Base-by-base conservation (phyloP, 1,140 invertebrate species). In the Protaetia brevitarsis region DNA sequence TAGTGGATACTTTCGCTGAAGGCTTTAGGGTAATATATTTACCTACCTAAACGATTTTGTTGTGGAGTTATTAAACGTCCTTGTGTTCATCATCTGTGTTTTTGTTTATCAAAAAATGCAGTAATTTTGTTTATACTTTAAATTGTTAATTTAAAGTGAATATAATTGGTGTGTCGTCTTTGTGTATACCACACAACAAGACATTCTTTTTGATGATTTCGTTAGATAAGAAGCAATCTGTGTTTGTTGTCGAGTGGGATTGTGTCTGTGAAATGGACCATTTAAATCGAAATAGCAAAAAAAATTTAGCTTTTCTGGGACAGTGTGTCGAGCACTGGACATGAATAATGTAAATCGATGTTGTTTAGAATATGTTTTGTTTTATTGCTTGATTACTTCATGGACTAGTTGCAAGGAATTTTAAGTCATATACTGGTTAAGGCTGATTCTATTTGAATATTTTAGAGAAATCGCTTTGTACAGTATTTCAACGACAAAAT, bases 1-100 rank as follows among this genome's bases (percentile, higher is more conserved):
- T 11, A 23, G 41, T 23, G 19, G 29, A 28, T 65, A 65, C 64
- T 65, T 65, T 65, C 64, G 57, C 64, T 59, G 51, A 59, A 56
- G 28, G 51, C 59, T 59, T n/a, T n/a, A n/a, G n/a, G n/a, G n/a
- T n/a, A n/a, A n/a, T n/a, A n/a, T n/a, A n/a, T n/a, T n/a, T n/a
- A n/a, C n/a, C n/a, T n/a, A n/a, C n/a, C n/a, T n/a, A n/a, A 37
- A 29, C 28, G 51, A 59, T 58, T 29, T 64, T 26, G 27, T 64
- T 30, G 28, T 56, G 16, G 2, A n/a, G 8, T 37, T 56, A 27
- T 26, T 59, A 26, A 29, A 59, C 26, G 57, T 59, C 57, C 57
- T 59, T 59, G 26, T 21, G 3, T 4, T 0, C 13, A 21, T 4
- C 3, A 23, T 56, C 51, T 19, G 2, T 23, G 26, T 8, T n/a